Evolutionary conservation across 2,888 invertebrate genomes (phyloP).

Genomic region (Drosophila prostipennis): DNA sequence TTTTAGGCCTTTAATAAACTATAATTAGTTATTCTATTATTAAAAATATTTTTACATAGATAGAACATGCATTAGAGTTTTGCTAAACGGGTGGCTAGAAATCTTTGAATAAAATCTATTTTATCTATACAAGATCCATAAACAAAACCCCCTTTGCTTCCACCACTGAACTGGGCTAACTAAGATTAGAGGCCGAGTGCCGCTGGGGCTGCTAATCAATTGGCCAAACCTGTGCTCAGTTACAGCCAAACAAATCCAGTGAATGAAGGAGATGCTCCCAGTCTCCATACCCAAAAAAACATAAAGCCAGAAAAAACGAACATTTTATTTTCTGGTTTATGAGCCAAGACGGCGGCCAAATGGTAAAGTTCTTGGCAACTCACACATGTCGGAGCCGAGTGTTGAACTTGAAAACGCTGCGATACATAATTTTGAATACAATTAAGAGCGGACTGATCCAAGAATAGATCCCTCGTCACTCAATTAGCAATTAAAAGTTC

Average conservation of each 20-base stretch:
- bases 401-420: constrained; percentile 64
- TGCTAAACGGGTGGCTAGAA: too few species aligned
- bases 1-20: too few species aligned
- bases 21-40: too few species aligned
- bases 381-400: constrained; percentile 19
- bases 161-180: constrained; percentile 3
- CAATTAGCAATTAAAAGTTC: constrained; percentile 52
- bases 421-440: constrained; percentile 40
- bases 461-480: constrained; percentile 58
- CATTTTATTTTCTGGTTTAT: constrained; percentile 39
- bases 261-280: constrained; percentile 16
- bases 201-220: constrained; percentile 60
- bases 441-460: constrained; percentile 45
- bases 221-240: constrained; percentile 50
- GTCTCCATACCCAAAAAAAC: background rate
- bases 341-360: constrained; percentile 44
- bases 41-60: too few species aligned
- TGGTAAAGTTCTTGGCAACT: constrained; percentile 60
- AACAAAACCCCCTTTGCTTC: background rate
- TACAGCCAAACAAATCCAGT: constrained; percentile 26
- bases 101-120: background rate
- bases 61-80: too few species aligned
- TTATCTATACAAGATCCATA: background rate
- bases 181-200: constrained; percentile 51
- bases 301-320: constrained; percentile 13